Base-by-base conservation (phyloP, 2,797 vertebrate species). In the Semotilus atromaculatus region DNA sequence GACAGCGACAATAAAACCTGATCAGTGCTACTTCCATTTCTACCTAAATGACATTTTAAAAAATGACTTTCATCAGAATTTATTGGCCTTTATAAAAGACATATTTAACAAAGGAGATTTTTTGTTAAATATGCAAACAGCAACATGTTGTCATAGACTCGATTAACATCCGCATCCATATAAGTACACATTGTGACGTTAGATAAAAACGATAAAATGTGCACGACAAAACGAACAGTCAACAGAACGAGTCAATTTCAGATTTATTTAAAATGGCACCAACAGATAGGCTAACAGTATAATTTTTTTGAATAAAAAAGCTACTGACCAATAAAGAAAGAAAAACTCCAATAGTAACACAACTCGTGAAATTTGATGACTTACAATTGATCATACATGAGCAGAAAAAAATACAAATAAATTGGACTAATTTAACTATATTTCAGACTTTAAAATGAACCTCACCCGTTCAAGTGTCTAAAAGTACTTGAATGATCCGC, bases 71-170 rank as follows among this genome's bases (percentile, higher is more conserved):
- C 0, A 67, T 19, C 31, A 1, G 7, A 67, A 36, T 21, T 10
- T 10, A 36, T 5, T 5, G 21, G 1, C 4, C 31, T 5, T 21
- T 4, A 19, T 9, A 19, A 0, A 19, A 0, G 4, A 4, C 18
- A 21, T 1, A 21, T 4, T 67, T 64, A 0, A 21, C 31, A 31
- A 31, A 11, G 8, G n/a, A n/a, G n/a, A n/a, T n/a, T n/a, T n/a
- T n/a, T n/a, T n/a, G n/a, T n/a, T n/a, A 34, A 0, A 58, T n/a
- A 10, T n/a, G n/a, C n/a, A 60, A 11, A 53, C n/a, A 2, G 55
- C 55, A 60, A n/a, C 0, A 31, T 29, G 4, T 29, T 16, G 29
- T 7, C 6, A 16, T 4, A 4, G 60, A 62, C 6, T 62, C 0
- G 26, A 7, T 31, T 64, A 64, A 26, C 7, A 64, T 26, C 3